Evolutionary conservation across 2,797 vertebrate genomes (phyloP).

Genomic region (Alosa sapidissima): DNA sequence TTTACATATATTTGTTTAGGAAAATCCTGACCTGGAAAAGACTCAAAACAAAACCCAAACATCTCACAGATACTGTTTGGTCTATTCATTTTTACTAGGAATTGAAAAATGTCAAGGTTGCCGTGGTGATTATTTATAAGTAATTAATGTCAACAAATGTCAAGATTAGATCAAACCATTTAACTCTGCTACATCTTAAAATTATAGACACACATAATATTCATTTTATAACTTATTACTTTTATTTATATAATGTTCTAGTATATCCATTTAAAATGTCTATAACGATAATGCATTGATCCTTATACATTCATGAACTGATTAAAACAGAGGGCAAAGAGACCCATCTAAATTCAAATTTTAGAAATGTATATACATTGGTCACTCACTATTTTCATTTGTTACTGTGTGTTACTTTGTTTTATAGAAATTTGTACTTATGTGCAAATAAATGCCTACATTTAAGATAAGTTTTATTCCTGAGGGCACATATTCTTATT

Average conservation of each 20-base stretch:
- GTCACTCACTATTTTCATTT: background rate
- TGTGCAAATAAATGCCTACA: background rate
- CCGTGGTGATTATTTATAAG: background rate
- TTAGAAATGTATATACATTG: too few relatives aligned
- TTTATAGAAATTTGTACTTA: background rate
- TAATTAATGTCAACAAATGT: background rate
- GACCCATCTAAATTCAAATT: too few relatives aligned
- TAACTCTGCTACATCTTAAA: too few relatives aligned
- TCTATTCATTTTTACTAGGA: background rate
- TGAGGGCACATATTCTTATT: background rate
- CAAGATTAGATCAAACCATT: background rate
- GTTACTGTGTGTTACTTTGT: background rate
- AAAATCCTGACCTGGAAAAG: background rate
- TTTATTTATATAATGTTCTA: too few relatives aligned
- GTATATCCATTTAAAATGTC: too few relatives aligned
- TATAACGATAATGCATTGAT: too few relatives aligned
- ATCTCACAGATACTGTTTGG: constrained; percentile 24
- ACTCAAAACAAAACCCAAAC: background rate
- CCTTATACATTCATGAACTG: too few relatives aligned
- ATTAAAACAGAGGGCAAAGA: too few relatives aligned
- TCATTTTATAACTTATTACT: too few relatives aligned
- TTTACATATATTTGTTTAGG: constrained; percentile 6
- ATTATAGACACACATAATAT: too few relatives aligned
- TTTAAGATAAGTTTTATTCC: background rate
- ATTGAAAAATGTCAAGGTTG: background rate